A percentile compares a stretch with the other conserved stretches of the same genome.
phyloP scores from a whole-genome alignment of 2,888 invertebrate species.

The Bombylius discolor region DNA sequence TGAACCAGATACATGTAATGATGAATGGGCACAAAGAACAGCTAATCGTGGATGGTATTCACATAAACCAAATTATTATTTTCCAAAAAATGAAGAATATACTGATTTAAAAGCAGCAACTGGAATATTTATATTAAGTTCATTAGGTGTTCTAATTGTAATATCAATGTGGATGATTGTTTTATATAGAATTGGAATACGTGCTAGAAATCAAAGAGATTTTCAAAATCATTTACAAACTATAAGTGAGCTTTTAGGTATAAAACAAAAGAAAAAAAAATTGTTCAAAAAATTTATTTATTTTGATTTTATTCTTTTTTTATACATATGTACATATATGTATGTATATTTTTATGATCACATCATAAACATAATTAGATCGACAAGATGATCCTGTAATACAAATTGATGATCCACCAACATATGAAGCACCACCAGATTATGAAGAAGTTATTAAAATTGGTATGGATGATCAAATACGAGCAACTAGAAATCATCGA shows the following conservation, averaged over 20 bases:
- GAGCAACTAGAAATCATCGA: slow-evolving; percentile 14
- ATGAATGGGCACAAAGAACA: slow-evolving; percentile 43
- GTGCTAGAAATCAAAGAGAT: slow-evolving; percentile 48
- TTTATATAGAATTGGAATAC: slow-evolving; percentile 48
- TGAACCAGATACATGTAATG: slow-evolving; percentile 48
- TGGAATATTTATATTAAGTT: slow-evolving; percentile 49
- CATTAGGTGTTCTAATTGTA: slow-evolving; percentile 47
- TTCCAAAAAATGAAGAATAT: slow-evolving; percentile 53
- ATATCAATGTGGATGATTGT: slow-evolving; percentile 49
- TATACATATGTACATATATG: slow-evolving; percentile 24
- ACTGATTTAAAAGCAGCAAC: slow-evolving; percentile 53
- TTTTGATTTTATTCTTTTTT: slow-evolving; percentile 1
- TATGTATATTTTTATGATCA: slow-evolving; percentile 35
- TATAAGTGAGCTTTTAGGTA: slow-evolving; percentile 54
- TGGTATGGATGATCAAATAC: slow-evolving; percentile 37
- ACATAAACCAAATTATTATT: slow-evolving; percentile 57
- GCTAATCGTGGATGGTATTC: slow-evolving; percentile 49
- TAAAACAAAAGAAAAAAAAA: not conserved
- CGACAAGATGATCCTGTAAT: slow-evolving; percentile 32
- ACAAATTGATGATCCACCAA: slow-evolving; percentile 45
- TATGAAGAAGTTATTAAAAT: slow-evolving; percentile 55
- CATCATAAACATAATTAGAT: slow-evolving; percentile 26
- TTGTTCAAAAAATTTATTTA: not conserved
- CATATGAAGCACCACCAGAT: slow-evolving; percentile 57
- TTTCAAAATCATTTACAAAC: slow-evolving; percentile 54